Evolutionary conservation across 2,888 invertebrate genomes (phyloP), one percentile per base, ranked within the genome.

Genomic region (Brachyptera risi): DNA sequence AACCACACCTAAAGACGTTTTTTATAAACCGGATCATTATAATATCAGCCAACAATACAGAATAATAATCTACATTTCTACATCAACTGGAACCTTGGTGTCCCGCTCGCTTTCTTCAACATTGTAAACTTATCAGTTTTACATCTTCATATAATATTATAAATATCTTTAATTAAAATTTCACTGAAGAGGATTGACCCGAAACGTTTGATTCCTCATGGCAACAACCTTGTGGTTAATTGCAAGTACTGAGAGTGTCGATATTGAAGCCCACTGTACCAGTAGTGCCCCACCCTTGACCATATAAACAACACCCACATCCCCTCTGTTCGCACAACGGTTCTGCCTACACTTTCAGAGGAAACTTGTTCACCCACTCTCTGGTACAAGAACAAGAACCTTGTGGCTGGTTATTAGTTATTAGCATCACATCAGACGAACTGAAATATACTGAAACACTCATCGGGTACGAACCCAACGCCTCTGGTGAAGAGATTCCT

Each of bases 201-300:
- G 50, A 24, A 21, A 13, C 42, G 42, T 17, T 7, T 27, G 24
- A 15, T 27, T 19, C 15, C 44, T 31, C n/a, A 51, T 51, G 50
- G 50, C 50, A 51, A 51, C 50, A 51, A 51, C 50, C 50, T 51
- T 51, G n/a, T n/a, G n/a, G n/a, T n/a, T n/a, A n/a, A n/a, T n/a
- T n/a, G n/a, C n/a, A n/a, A n/a, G n/a, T n/a, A n/a, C n/a, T n/a
- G n/a, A 17, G 35, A 31, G 42, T 21, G 42, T 13, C n/a, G 5
- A 38, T 5, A 38, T 38, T 21, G 42, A 42, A 51, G 31, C 50
- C 50, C 50, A 51, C 50, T 51, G 26, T 24, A 51, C 27, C 15
- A 27, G 27, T 26, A 17, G 50, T 51, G 50, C 50, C 27, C 50
- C 50, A 51, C 50, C 50, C 50, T 24, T 51, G 50, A 51, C 50